Base-by-base conservation (phyloP, 2,888 invertebrate species). In the Euspilapteryx auroguttella region DNA sequence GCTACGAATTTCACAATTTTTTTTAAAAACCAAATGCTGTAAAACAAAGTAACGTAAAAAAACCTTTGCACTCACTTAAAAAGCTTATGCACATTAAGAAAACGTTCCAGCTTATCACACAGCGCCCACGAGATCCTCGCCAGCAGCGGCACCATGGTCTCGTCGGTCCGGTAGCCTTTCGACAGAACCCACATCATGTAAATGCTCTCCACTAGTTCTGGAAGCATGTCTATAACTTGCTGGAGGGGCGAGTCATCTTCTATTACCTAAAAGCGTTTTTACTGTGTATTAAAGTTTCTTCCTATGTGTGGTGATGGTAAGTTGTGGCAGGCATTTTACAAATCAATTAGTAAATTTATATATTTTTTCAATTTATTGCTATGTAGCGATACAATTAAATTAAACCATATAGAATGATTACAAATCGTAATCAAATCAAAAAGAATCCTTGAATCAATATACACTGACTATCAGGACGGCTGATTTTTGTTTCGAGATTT, bases 161-260 rank as follows among this genome's bases (percentile, higher is more conserved):
- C 89, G 47, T 94, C 94, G 0, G 77, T 82, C 34, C 89, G 85
- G 53, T 89, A 95, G 44, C 92, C 86, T 28, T 83, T 75, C 0
- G 94, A 94, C 29, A 95, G 79, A 27, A 94, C 87, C 95, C 95
- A 95, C 47, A 94, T 87, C 79, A 94, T 87, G 41, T 89, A 85
- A 21, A 95, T 58, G 2, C 91, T 89, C 36, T 91, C 88, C 73
- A 93, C 87, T 35, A 94, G 63, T 31, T 85, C 81, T 0, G 89
- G 87, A 14, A 95, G 78, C 4, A 84, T 79, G 22, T 88, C 83
- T 8, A 80, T 79, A 12, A 93, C 85, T 50, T 82, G 80, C 31
- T 81, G 75, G 33, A 93, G 86, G 14, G 86, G 82, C 0, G 82
- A 79, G 17, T 83, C 80, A 32, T 83, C 82, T 35, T 84, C 81